Base-by-base conservation (phyloP, 2,797 vertebrate species). In the Pterois miles region DNA sequence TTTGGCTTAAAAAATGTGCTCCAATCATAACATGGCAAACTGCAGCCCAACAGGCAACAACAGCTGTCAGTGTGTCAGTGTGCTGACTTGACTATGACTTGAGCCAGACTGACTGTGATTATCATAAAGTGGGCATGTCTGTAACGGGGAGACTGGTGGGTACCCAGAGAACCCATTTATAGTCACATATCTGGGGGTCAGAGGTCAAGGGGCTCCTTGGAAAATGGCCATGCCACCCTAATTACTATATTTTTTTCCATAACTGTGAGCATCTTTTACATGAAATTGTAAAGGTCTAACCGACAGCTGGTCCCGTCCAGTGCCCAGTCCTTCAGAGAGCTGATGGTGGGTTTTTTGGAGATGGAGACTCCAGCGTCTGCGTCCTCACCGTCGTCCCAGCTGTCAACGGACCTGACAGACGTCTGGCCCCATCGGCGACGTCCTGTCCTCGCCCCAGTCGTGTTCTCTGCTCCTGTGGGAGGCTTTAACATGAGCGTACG, bases 371-470 rank as follows among this genome's bases (percentile, higher is more conserved):
- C 96, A 3, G 94, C 86, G 36, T 97, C 96, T 3, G 82, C 36
- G 8, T 96, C 94, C 48, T 96, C 96, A 9, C 91, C 78, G 5
- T 96, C 92, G 52, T 97, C 96, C 95, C 95, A 96, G 77, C 95
- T 96, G 65, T 97, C 96, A 14, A 88, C 71, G 6, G 95, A 89
- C 79, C 93, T 96, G 81, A 96, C 78, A 8, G 93, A 91, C 5
- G 93, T 94, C 90, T 97, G 96, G 36, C 97, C 97, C 97, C 97
- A 98, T 5, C 95, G 94, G 67, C 97, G 92, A n/a, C 97, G 93
- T 73, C 93, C 94, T 8, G 82, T 94, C 92, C 97, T 97, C 53
- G 94, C 72, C 52, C 92, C 91, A 10, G 80, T 54, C 4, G 80
- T 20, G 64, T 93, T 95, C 78, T 95, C 92, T 54, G 84, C 78